These are phyloP conservation scores for Chrysodeixis includens DNA, from an alignment of 2,888 invertebrate genomes.

Conservation along the genomic window DNA sequence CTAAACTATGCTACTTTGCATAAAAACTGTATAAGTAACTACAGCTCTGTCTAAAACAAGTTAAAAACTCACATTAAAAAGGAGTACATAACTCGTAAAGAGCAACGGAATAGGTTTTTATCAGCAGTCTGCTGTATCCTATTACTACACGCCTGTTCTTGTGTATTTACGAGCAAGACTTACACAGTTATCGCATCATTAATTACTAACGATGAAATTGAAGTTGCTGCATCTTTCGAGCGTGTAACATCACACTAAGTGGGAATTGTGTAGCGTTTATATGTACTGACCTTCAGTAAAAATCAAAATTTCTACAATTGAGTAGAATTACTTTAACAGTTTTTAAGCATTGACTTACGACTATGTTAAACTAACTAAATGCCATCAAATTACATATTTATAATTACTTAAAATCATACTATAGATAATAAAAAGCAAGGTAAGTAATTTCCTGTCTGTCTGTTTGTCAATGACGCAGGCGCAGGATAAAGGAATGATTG, in stretches of 20 bases:
- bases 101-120: neutral
- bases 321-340: constrained; percentile 26
- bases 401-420: constrained; percentile 20
- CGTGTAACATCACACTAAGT: neutral
- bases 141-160: too few relatives aligned
- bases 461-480: constrained; percentile 32
- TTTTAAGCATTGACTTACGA: constrained; percentile 52
- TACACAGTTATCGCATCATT: neutral
- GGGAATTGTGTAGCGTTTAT: neutral
- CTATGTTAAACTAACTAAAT: constrained; percentile 41
- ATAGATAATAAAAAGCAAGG: constrained; percentile 33
- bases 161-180: neutral
- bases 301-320: neutral
- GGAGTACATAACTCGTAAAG: neutral
- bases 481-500: constrained; percentile 36
- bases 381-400: constrained; percentile 40
- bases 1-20: constrained; percentile 49
- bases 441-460: constrained; percentile 26
- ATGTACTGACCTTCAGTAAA: neutral
- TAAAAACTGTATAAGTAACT: constrained; percentile 45
- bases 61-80: constrained; percentile 1
- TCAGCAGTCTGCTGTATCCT: neutral
- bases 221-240: neutral
- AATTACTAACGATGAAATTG: neutral
- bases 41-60: neutral